These are phyloP conservation scores for Stegana nigrithorax DNA, from an alignment of 2,888 invertebrate genomes.

Conservation along the genomic window DNA sequence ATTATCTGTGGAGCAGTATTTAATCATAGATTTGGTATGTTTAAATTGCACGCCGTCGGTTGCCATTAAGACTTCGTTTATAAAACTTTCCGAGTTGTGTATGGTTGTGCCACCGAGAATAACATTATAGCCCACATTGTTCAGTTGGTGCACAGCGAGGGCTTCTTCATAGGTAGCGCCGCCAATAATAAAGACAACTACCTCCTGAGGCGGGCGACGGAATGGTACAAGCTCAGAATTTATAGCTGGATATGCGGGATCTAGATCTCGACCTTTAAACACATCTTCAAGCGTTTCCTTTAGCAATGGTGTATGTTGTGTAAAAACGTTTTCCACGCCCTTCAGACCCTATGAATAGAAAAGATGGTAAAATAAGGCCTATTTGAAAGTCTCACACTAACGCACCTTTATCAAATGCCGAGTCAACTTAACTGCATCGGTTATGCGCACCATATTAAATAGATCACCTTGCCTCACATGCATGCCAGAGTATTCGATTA, in stretches of 20 bases:
- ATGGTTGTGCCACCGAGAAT: constrained; percentile 92
- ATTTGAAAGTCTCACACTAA: neutral
- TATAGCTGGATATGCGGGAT: constrained; percentile 85
- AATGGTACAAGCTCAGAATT: constrained; percentile 73
- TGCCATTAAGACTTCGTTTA: constrained; percentile 79
- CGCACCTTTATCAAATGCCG: constrained; percentile 64
- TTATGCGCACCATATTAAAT: constrained; percentile 90
- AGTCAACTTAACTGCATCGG: constrained; percentile 87
- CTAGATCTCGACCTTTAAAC: constrained; percentile 89
- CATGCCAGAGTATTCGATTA: constrained; percentile 87
- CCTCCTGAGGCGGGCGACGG: constrained; percentile 83
- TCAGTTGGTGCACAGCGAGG: constrained; percentile 84
- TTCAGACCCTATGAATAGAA: constrained; percentile 75
- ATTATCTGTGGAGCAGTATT: constrained; percentile 74
- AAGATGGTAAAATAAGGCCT: neutral
- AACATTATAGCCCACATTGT: constrained; percentile 78
- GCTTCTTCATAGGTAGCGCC: constrained; percentile 98
- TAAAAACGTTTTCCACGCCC: constrained; percentile 99
- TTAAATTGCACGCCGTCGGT: constrained; percentile 76
- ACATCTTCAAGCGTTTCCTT: constrained; percentile 91
- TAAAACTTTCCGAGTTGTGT: constrained; percentile 87
- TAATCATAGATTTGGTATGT: constrained; percentile 79
- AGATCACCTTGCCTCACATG: constrained; percentile 85
- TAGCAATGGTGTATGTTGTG: constrained; percentile 95
- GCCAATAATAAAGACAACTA: constrained; percentile 97